Evolutionary conservation across 2,888 invertebrate species (phyloP).

Genomic region (Serrognathus titanus): DNA sequence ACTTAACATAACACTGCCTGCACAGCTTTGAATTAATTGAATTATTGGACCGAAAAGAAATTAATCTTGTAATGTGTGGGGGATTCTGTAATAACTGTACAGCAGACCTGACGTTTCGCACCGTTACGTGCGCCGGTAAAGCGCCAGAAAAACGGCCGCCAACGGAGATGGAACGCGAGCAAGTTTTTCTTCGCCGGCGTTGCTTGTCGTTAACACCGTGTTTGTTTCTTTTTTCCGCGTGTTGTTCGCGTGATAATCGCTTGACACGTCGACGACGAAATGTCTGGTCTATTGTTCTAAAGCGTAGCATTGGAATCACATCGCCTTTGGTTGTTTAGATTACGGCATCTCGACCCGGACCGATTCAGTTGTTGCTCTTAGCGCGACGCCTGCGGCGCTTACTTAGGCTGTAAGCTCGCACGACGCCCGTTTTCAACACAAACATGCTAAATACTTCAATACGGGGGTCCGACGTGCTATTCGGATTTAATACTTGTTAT

Average conservation of each 20-base stretch:
- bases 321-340: conserved; percentile 42
- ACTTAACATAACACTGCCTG: conserved; percentile 47
- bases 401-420: conserved; percentile 32
- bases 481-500: neutral
- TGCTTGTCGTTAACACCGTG: neutral
- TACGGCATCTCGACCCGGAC: conserved; percentile 40
- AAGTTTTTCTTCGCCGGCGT: neutral
- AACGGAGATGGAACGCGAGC: neutral
- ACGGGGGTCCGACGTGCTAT: conserved; percentile 1
- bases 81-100: conserved; percentile 38
- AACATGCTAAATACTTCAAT: conserved; percentile 41
- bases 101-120: conserved; percentile 20
- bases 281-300: conserved; percentile 19
- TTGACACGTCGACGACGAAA: conserved; percentile 3
- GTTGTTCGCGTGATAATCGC: neutral
- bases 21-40: conserved; percentile 50
- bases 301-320: conserved; percentile 39
- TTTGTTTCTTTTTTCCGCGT: neutral
- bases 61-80: conserved; percentile 51
- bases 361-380: conserved; percentile 43
- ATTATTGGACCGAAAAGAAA: conserved; percentile 53
- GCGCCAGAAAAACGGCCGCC: neutral
- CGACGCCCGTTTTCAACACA: conserved; percentile 36
- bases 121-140: neutral
- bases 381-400: conserved; percentile 34